A percentile compares a stretch with the other conserved stretches of the same genome.
These are phyloP conservation scores for Platalea minor DNA, from an alignment of 2,797 vertebrate species.

Conservation along the genomic window DNA sequence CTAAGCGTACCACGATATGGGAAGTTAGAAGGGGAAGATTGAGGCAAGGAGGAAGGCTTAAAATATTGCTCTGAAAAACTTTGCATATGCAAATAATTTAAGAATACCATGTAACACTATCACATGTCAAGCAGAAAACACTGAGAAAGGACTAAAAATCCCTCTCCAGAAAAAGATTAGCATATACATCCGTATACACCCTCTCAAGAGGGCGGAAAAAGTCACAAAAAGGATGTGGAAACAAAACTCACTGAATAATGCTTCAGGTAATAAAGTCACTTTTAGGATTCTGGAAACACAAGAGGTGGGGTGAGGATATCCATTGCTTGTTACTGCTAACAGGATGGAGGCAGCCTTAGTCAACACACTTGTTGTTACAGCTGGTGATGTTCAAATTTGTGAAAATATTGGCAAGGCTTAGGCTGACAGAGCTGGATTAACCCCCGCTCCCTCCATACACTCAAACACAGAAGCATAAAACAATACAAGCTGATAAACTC, in stretches of 20 bases:
- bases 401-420: background rate
- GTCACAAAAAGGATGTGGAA: background rate
- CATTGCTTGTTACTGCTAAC: fast-evolving
- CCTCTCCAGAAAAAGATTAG: background rate
- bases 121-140: background rate
- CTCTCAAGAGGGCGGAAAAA: background rate
- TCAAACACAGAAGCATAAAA: background rate
- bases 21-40: background rate
- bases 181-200: background rate
- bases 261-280: background rate
- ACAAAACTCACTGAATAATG: background rate
- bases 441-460: background rate
- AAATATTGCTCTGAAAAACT: background rate
- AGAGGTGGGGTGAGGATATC: background rate
- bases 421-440: background rate
- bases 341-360: background rate
- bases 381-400: background rate
- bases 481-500: background rate
- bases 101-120: background rate
- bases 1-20: background rate
- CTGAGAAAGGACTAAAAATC: background rate
- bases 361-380: background rate
- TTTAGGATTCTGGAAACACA: background rate
- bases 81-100: background rate
- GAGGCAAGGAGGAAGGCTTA: background rate